Evolutionary conservation across 2,888 invertebrate species (phyloP).

Genomic region (Eristalis tenax): DNA sequence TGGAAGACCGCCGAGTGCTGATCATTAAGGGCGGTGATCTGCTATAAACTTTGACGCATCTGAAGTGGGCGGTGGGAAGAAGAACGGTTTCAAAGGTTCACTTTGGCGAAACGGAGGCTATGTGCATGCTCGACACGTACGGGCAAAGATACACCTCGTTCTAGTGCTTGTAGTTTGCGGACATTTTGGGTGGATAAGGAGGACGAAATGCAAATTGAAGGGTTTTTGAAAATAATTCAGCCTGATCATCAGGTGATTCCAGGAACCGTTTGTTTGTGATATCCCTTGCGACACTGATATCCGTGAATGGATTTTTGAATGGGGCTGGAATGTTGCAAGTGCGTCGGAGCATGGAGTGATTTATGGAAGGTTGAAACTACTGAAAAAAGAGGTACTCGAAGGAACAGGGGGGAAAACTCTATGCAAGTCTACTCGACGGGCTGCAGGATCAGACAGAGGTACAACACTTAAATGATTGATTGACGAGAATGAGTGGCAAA

Average conservation of each 20-base stretch:
- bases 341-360: no score
- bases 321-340: no score
- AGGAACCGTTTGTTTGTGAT: neutral
- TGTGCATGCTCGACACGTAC: neutral
- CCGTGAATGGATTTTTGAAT: no score
- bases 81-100: neutral
- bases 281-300: no score
- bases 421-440: no score
- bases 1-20: neutral
- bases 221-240: neutral
- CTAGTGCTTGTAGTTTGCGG: neutral
- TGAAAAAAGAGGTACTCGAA: no score
- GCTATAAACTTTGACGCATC: neutral
- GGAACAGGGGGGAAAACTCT: no score
- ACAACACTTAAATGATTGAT: no score
- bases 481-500: no score
- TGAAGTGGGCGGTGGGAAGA: neutral
- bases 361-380: no score
- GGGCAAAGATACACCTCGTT: neutral
- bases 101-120: neutral
- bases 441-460: no score
- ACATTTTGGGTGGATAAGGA: neutral
- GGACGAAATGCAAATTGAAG: neutral
- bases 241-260: neutral
- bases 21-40: no score